phyloP scores from a whole-genome alignment of 2,113 vertebrate genomes.

The Piliocolobus tephrosceles region DNA sequence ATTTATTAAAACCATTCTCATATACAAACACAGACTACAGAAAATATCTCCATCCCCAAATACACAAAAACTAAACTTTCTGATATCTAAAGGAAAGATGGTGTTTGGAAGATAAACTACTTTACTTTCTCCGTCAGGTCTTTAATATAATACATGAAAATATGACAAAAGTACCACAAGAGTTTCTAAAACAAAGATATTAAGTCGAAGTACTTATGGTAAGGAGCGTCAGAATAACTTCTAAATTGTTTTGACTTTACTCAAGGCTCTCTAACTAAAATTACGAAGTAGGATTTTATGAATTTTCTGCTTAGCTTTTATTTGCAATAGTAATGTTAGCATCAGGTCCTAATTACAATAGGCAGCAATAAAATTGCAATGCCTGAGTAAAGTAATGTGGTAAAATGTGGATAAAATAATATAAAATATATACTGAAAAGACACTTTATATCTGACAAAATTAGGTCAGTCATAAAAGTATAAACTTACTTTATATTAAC shows the following conservation, averaged over 20 bases:
- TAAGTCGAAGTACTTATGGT: background rate
- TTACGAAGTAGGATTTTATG: background rate
- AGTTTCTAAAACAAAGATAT: background rate
- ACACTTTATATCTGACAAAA: slow-evolving; percentile 14
- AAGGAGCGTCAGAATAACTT: background rate
- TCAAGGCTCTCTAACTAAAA: background rate
- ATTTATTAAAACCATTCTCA: background rate
- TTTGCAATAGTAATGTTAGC: background rate
- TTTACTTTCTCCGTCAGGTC: background rate
- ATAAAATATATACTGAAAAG: slow-evolving; percentile 23
- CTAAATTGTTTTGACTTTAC: background rate
- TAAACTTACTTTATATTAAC: background rate
- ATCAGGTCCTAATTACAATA: background rate
- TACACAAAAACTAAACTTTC: background rate
- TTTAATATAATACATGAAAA: slow-evolving; percentile 18
- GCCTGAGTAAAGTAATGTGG: background rate
- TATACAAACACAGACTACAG: background rate
- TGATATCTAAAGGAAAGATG: background rate
- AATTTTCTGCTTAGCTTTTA: slow-evolving; percentile 12
- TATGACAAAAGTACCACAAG: background rate
- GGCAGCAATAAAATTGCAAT: background rate
- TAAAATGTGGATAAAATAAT: background rate
- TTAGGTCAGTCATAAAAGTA: slow-evolving; percentile 18
- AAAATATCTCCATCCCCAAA: background rate
- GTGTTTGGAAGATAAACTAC: background rate